These are phyloP conservation scores for Drosophila phalerata DNA, from an alignment of 2,888 invertebrate species.

Conservation along the genomic window DNA sequence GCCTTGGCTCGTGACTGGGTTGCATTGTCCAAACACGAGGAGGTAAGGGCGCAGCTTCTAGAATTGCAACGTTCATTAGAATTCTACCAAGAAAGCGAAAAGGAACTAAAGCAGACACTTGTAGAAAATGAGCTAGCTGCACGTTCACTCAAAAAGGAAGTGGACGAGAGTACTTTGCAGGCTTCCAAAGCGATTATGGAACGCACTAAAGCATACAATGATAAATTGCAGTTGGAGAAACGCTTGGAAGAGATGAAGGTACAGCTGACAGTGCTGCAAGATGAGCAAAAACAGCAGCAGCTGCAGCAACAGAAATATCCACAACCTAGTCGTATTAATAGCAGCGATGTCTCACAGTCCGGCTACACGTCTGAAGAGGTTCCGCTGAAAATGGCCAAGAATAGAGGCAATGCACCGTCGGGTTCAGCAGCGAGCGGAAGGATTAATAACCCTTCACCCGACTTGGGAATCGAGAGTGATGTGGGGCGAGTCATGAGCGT, in stretches of 20 bases:
- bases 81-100: slow-evolving; percentile 85
- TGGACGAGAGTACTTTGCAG: slow-evolving; percentile 90
- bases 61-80: slow-evolving; percentile 84
- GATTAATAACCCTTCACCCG: slow-evolving; percentile 90
- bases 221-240: slow-evolving; percentile 89
- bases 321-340: slow-evolving; percentile 69
- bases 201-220: slow-evolving; percentile 90
- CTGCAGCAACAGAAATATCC: slow-evolving; percentile 67
- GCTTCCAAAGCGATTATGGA: slow-evolving; percentile 91
- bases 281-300: slow-evolving; percentile 60
- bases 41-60: slow-evolving; percentile 86
- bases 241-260: slow-evolving; percentile 73
- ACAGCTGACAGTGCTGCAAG: slow-evolving; percentile 65
- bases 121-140: slow-evolving; percentile 86
- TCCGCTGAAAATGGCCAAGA: slow-evolving; percentile 54
- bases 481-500: slow-evolving; percentile 88
- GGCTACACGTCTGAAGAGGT: slow-evolving; percentile 86
- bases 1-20: slow-evolving; percentile 87
- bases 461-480: slow-evolving; percentile 96
- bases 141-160: slow-evolving; percentile 88
- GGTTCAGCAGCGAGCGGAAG: slow-evolving; percentile 58
- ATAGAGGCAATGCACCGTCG: slow-evolving; percentile 64
- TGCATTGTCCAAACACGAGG: slow-evolving; percentile 87
- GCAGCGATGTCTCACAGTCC: slow-evolving; percentile 83
- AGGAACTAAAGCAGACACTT: slow-evolving; percentile 84